phyloP scores from a whole-genome alignment of 1,140 invertebrate genomes.

The Lerema accius region DNA sequence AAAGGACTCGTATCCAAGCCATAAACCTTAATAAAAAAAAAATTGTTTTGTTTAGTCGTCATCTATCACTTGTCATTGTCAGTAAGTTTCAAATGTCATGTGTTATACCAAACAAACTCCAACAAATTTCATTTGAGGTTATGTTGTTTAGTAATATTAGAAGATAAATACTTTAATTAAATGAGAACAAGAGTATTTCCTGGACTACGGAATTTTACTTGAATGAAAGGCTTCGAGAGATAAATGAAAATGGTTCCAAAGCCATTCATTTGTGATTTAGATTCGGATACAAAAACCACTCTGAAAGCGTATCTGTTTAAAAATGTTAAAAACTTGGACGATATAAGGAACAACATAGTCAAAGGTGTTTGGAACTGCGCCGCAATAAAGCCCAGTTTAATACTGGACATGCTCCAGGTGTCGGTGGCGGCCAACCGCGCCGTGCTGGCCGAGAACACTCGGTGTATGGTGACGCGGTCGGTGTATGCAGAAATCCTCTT shows the following conservation, averaged over 20 bases:
- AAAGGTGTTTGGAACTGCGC: slow-evolving; percentile 84
- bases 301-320: slow-evolving; percentile 83
- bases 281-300: slow-evolving; percentile 74
- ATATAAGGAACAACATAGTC: slow-evolving; percentile 82
- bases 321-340: slow-evolving; percentile 84
- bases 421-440: slow-evolving; percentile 87
- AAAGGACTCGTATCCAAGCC: too few species aligned
- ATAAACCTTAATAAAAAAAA: too few species aligned
- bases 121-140: too few species aligned
- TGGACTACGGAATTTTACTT: too few species aligned
- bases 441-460: slow-evolving; percentile 77
- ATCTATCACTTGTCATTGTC: too few species aligned
- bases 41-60: too few species aligned
- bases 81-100: too few species aligned
- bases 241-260: not conserved
- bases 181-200: too few species aligned
- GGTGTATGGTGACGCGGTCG: slow-evolving; percentile 84
- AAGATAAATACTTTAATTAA: too few species aligned
- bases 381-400: slow-evolving; percentile 84
- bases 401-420: slow-evolving; percentile 87
- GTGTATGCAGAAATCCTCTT: slow-evolving; percentile 87
- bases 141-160: too few species aligned
- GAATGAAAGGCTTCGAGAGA: too few species aligned
- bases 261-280: slow-evolving; percentile 64
- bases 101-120: too few species aligned